Evolutionary conservation across 2,888 invertebrate species (phyloP).

Genomic region (Escarpia spicata): DNA sequence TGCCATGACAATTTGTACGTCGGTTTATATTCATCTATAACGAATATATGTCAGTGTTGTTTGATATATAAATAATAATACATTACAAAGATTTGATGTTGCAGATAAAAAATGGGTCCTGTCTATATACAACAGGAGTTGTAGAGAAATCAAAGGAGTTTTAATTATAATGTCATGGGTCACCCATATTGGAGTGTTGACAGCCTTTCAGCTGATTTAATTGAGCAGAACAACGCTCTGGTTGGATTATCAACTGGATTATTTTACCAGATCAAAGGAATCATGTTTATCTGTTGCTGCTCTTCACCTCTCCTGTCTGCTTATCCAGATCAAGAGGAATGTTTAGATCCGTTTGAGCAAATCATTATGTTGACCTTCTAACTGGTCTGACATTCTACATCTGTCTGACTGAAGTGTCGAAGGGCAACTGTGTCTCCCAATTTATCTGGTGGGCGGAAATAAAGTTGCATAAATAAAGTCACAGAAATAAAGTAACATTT

Average conservation of each 20-base stretch:
- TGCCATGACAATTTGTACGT: not conserved
- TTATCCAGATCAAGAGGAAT: not conserved
- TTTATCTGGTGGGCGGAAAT: too few relatives aligned
- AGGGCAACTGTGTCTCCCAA: too few relatives aligned
- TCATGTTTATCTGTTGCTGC: not conserved
- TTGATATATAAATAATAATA: too few relatives aligned
- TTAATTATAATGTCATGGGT: not conserved
- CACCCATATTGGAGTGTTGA: not conserved
- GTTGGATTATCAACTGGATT: not conserved
- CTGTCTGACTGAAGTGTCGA: not conserved
- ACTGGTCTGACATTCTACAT: not conserved
- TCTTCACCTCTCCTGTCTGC: not conserved
- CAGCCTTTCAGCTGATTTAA: not conserved
- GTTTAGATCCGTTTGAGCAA: slow-evolving; percentile 12
- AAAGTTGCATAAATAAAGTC: too few relatives aligned
- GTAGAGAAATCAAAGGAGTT: not conserved
- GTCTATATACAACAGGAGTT: not conserved
- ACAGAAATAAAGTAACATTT: too few relatives aligned
- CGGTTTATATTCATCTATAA: not conserved
- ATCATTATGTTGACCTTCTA: not conserved
- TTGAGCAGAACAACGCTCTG: not conserved
- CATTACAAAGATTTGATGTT: too few relatives aligned
- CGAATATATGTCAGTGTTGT: not conserved
- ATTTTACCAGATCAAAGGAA: not conserved
- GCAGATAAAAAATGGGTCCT: not conserved